Evolutionary conservation across 2,113 vertebrate genomes (phyloP).

Genomic region (Macrotus californicus): DNA sequence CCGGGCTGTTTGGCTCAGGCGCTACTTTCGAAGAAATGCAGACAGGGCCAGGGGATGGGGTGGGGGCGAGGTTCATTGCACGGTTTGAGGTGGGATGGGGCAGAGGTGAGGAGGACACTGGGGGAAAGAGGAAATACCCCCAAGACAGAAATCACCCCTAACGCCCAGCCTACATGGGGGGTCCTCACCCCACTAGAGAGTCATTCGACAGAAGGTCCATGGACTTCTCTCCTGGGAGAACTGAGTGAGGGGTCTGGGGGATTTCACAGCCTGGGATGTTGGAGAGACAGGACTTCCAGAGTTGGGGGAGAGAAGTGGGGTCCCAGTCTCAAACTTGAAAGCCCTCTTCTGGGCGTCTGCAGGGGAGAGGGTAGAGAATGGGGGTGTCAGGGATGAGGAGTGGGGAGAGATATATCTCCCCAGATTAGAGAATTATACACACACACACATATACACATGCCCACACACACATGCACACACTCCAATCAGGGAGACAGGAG

Average conservation of each 20-base stretch:
- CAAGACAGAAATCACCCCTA: slow-evolving; percentile 28
- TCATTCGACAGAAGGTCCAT: background rate
- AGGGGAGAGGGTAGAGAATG: background rate
- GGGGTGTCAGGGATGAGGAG: background rate
- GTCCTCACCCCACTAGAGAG: background rate
- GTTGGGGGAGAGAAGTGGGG: slow-evolving; percentile 44
- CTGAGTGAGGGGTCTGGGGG: slow-evolving; percentile 11
- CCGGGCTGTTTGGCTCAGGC: slow-evolving; percentile 47
- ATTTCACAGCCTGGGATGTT: slow-evolving; percentile 44
- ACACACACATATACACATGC: background rate
- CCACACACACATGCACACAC: background rate
- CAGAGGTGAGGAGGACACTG: background rate
- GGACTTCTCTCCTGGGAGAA: slow-evolving; percentile 20
- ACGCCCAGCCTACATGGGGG: slow-evolving; percentile 9
- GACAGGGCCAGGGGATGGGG: background rate
- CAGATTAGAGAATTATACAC: background rate
- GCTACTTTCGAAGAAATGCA: slow-evolving; percentile 65
- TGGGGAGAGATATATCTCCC: background rate
- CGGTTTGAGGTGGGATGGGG: slow-evolving; percentile 32
- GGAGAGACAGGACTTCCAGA: slow-evolving; percentile 49
- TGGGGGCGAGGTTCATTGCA: slow-evolving; percentile 43
- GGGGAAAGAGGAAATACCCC: background rate
- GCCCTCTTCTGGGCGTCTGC: slow-evolving; percentile 39
- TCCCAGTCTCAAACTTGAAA: slow-evolving; percentile 65
- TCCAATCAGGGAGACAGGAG: background rate